Evolutionary conservation across 1,140 invertebrate genomes (phyloP).

Genomic region (Pseudobourletiella spinata): DNA sequence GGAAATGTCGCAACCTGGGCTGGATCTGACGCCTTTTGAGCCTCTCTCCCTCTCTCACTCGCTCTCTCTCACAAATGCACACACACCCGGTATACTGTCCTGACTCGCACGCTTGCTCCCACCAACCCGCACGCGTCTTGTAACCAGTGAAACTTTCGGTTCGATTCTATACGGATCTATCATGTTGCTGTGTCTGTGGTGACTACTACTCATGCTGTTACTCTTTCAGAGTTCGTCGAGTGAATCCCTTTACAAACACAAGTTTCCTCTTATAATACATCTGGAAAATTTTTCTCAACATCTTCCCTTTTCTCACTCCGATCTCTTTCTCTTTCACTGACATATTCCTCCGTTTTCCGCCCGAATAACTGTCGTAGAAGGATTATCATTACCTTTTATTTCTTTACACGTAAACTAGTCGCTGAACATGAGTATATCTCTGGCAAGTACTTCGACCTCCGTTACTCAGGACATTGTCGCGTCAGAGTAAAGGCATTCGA

Average conservation of each 20-base stretch:
- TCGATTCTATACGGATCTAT: conserved; percentile 2
- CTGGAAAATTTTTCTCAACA: neutral
- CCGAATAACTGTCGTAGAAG: no score
- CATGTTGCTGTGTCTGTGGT: neutral
- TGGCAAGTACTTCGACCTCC: no score
- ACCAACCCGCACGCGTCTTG: no score
- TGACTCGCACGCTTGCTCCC: no score
- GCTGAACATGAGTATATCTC: neutral
- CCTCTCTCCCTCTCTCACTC: neutral
- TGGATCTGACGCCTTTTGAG: neutral
- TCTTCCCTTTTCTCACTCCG: neutral
- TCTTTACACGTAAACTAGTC: conserved; percentile 1
- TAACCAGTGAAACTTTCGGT: neutral
- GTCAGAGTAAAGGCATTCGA: no score
- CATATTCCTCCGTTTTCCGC: no score
- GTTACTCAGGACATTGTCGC: no score
- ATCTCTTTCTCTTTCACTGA: no score
- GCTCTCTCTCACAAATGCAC: no score
- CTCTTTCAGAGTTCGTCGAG: neutral
- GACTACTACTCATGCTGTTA: neutral
- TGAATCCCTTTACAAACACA: conserved; percentile 10
- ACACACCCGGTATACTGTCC: no score
- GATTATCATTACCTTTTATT: conserved; percentile 11
- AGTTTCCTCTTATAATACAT: conserved; percentile 6
- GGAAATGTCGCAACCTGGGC: conserved; percentile 16